Evolutionary conservation across 1,140 invertebrate genomes (phyloP), one percentile per base, ranked within the genome.

Genomic region (Neotoxoptera formosana): DNA sequence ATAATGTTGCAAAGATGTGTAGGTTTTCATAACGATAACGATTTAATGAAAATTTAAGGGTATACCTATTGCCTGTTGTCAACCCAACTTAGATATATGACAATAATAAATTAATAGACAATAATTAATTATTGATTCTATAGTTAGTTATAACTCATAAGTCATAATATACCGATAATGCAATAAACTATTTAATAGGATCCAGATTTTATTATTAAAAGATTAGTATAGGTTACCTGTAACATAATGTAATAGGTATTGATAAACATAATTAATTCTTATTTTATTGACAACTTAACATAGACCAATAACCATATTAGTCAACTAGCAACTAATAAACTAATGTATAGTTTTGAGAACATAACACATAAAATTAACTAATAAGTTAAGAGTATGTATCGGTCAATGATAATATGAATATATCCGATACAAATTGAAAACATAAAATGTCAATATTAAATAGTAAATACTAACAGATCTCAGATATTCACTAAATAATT

Each of bases 371-470:
- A n/a, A n/a, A 76, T 76, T 34, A 60, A 60, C 8, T n/a, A n/a
- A 14, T 47, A 86, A 88, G n/a, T 56, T 30, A 60, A 60, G 23
- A 90, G 23, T 30, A 60, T 67, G 76, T 93, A 93, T 86, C 81
- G 91, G 91, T 48, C 91, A 93, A 93, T 84, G 17, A 83, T 56
- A 45, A 48, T 36, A 83, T 41, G 17, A 56, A 84, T 84, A 93
- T 84, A 84, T 93, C 91, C 91, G 81, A 93, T 86, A 84, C 67
- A 93, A 41, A 81, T 47, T 23, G 45, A 17, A 88, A 89, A 36
- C 45, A 56, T 89, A 56, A 89, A 25, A 41, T 41, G 7, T 89
- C 9, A 56, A 56, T 34, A 89, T 47, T 41, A 53, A 53, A 53
- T 21, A 53, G 51, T 53, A 41, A 45, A 25, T 89, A 47, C 48